Base-by-base conservation (phyloP, 2,888 invertebrate genomes). In the Papilio protenor region DNA sequence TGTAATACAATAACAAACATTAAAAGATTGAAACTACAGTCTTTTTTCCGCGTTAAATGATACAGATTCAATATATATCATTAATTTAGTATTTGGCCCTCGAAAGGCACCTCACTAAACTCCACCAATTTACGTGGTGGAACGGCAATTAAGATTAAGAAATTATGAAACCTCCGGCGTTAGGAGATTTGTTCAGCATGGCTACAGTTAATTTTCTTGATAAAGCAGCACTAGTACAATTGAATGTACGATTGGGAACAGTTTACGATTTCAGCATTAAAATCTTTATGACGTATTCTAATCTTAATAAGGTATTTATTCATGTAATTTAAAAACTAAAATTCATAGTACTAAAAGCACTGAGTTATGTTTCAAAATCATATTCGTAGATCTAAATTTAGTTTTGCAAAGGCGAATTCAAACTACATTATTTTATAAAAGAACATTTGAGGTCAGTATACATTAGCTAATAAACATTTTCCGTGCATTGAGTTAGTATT, bases 61-160 rank as follows among this genome's bases (percentile, higher is more conserved):
- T 27, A 61, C 23, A 11, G 2, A 64, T 64, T 40, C 16, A 64
- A 18, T 18, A 49, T 75, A 89, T 90, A 90, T 89, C 91, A 91
- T 90, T 91, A 92, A 89, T 87, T 87, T 88, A 90, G 89, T 90
- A 88, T 87, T 87, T 85, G 86, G 84, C 87, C 90, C 85, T 88
- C 74, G 89, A 89, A 89, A 89, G 86, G 83, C 84, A 86, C 87
- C 89, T 85, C 88, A 90, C 89, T 92, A 92, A 92, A 92, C 89
- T 90, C 87, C 85, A 82, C 85, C 90, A 90, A 88, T 93, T 93
- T 93, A 93, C 90, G 90, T 87, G 86, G 85, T 85, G 85, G 89
- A 88, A 85, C 87, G 85, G 85, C 90, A 87, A 90, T 92, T 92
- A 92, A 91, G 91, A 92, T 92, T 93, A 93, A 91, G 91, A 92